Percentiles rank a stretch among this genome's conserved stretches.
Conservation (phyloP, 2,113 vertebrate species). For the Perognathus longimembris region DNA sequence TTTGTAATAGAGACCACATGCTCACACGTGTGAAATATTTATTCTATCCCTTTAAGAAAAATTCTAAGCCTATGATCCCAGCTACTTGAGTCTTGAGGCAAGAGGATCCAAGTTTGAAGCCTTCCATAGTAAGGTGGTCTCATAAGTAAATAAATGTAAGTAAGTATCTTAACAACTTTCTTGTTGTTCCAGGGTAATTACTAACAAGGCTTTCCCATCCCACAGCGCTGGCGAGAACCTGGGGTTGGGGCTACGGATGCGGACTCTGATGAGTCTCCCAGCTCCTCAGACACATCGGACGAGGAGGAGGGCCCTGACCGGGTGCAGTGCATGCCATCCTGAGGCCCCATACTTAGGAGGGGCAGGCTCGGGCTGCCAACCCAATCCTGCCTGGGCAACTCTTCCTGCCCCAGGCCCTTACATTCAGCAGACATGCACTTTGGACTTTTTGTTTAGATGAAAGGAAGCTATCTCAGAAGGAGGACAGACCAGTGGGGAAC, state of each 20-base stretch:
- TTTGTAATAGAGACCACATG: not conserved
- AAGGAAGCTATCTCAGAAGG: constrained; percentile 68
- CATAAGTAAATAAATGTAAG: too few relatives aligned
- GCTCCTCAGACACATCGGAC: constrained; percentile 94
- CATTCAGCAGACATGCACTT: constrained; percentile 79
- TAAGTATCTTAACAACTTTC: not conserved
- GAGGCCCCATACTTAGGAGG: constrained; percentile 80
- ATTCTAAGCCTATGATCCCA: not conserved
- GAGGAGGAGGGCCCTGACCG: constrained; percentile 95
- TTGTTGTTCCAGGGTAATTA: not conserved
- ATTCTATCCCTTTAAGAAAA: constrained; percentile 26
- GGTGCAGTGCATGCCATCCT: constrained; percentile 97
- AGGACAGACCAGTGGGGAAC: constrained; percentile 55
- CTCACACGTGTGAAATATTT: not conserved
- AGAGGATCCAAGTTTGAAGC: not conserved
- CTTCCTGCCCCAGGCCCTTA: constrained; percentile 53
- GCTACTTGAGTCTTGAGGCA: not conserved
- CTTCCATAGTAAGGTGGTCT: too few relatives aligned
- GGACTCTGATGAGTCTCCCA: constrained; percentile 94
- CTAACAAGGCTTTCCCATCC: constrained; percentile 50
- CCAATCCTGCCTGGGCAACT: constrained; percentile 61
- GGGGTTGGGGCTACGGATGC: constrained; percentile 87
- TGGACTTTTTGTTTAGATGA: constrained; percentile 78
- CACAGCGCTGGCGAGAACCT: constrained; percentile 89
- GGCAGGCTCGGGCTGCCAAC: constrained; percentile 63